phyloP scores from a whole-genome alignment of 2,113 vertebrate species.

The Anoplopoma fimbria region DNA sequence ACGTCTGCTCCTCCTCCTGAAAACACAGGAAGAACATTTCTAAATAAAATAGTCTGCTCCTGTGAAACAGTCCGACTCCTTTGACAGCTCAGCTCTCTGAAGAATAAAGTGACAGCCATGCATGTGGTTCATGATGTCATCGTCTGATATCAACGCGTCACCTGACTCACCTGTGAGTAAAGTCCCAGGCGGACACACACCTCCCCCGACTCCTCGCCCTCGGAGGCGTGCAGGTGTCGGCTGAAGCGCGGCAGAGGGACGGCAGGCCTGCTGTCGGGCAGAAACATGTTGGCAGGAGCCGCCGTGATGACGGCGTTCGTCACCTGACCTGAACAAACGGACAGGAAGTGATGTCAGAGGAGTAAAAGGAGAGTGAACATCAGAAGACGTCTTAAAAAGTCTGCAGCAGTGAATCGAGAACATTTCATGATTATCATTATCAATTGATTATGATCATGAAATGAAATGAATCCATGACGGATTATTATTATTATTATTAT shows the following conservation, averaged over 20 bases:
- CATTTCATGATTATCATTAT: background rate
- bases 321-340: conserved; percentile 86
- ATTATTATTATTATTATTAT: too few relatives aligned
- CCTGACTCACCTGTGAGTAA: conserved; percentile 86
- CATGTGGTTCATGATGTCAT: too few relatives aligned
- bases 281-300: conserved; percentile 93
- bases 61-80: background rate
- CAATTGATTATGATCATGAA: too few relatives aligned
- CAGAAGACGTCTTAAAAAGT: background rate
- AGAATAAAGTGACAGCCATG: too few relatives aligned
- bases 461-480: too few relatives aligned
- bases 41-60: background rate
- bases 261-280: conserved; percentile 89
- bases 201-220: conserved; percentile 79
- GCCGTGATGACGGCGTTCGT: conserved; percentile 91
- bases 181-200: conserved; percentile 88
- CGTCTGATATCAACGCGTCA: background rate
- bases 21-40: background rate
- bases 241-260: conserved; percentile 91
- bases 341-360: conserved; percentile 44
- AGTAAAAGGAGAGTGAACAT: background rate
- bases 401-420: too few relatives aligned
- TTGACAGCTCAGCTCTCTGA: too few relatives aligned
- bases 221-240: conserved; percentile 87
- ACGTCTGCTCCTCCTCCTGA: conserved; percentile 88